Evolutionary conservation across 2,797 vertebrate species (phyloP), one percentile per base, ranked within the genome.

Genomic region (Fundulus diaphanus): DNA sequence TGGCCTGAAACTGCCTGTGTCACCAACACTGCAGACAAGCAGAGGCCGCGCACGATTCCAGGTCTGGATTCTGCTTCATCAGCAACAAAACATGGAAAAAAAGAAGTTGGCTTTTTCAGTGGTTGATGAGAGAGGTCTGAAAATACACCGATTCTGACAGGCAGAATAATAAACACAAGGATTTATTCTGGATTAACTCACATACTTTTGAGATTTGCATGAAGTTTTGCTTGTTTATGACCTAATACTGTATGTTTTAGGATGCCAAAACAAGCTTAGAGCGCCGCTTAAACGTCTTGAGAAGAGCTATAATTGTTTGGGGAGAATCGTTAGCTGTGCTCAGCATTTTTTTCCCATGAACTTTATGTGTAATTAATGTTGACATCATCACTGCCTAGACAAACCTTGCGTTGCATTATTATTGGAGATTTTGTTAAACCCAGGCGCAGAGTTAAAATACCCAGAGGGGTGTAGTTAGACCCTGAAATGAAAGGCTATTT

Each of bases 1-100:
- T 0, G 31, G 31, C 40, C 66, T 12, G 63, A 46, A 51, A 78
- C 67, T 18, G 1, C 35, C 51, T 5, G 4, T 12, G 2, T 40
- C 22, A 78, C 56, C 8, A 66, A 82, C 68, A 84, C 88, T 82
- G 72, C 35, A 81, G 86, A 90, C 88, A 86, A 90, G 73, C 59
- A 73, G 49, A 7, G 37, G 27, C 73, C 1, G 44, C 22, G 59
- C 61, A 24, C 61, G 54, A 57, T 49, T 68, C 70, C 61, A 75
- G 57, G 44, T 1, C 54, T 51, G 13, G 70, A 70, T 77, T 77
- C 63, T 74, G 76, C 48, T 3, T 9, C 7, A 49, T 82, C 46
- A 81, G 71, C 76, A 46, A 5, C 42, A 44, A 66, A 20, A 54
- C 15, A 44, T 22, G 31, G 27, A n/a, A 35, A 59, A 31, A 33